Evolutionary conservation across 2,888 invertebrate species (phyloP), one percentile per base, ranked within the genome.

Genomic region (Halictus ligatus): DNA sequence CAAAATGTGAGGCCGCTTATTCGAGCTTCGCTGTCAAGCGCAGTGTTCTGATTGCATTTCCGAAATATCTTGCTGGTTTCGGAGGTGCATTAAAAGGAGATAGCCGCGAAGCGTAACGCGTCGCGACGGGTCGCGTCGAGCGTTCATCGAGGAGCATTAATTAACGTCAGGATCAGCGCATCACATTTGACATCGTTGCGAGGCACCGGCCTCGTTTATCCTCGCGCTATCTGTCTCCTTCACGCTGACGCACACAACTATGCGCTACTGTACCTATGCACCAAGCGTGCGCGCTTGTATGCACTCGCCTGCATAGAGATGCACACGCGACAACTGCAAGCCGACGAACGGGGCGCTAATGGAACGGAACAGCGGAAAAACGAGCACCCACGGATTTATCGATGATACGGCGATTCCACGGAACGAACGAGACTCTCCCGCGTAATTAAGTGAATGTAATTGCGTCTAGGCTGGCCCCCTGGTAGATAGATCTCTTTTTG

Each of bases 131-230:
- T 10, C 13, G 25, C 21, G 43, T 58, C 77, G 89, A n/a, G 54
- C 54, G 25, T 13, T 29, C 89, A 91, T 92, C 88, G 92, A 88
- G 89, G 88, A 88, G 88, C 92, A 93, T 93, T 94, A 94, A 94
- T 94, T 94, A 94, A 93, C 89, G 93, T 93, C 93, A 92, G 90
- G 86, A 88, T 90, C 92, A 92, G 88, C 84, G 90, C 90, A 91
- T 92, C 92, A 90, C 91, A 91, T 94, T 93, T 94, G 93, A 94
- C 91, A 90, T 91, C 89, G 87, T 89, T 77, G 88, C 84, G 91
- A 91, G 89, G 84, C 89, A 76, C 54, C 67, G 89, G 87, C 88
- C 90, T 92, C 93, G 92, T 94, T 93, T 92, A 89, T 90, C 89
- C 88, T 87, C 83, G 83, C 85, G 83, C 88, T 91, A 90, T 93